Evolutionary conservation across 2,797 vertebrate species (phyloP), one percentile per base, ranked within the genome.

Genomic region (Eleutherodactylus coqui): DNA sequence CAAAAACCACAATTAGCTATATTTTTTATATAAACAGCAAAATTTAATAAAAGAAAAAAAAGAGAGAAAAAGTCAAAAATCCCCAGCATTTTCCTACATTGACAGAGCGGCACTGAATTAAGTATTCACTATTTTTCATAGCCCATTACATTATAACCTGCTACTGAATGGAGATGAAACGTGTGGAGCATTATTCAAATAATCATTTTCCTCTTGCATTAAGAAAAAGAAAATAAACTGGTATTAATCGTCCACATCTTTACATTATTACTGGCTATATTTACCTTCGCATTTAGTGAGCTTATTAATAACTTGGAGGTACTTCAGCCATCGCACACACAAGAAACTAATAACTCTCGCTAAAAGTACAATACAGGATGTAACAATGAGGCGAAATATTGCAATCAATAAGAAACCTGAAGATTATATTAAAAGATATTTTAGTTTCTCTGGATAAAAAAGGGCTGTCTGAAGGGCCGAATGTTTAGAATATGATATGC

Each of bases 361-460:
- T 14, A 69, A 60, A 62, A 77, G 53, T 62, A 87, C 82, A 87
- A 87, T 87, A 55, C 76, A 75, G 43, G 43, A 72, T 24, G 60
- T 45, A 86, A 87, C 86, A 87, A 87, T 87, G 82, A 80, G 82
- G 55, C 60, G 36, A 79, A 83, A 60, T 64, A 84, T 73, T 64
- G 86, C 82, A 84, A 79, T 87, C 86, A 87, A 84, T 87, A 79
- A 84, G 45, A 80, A 79, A 87, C 82, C 82, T 75, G 43, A 64
- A 87, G 82, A 87, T 87, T 84, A 64, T 87, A 87, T 84, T 87
- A 87, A 87, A 84, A 87, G 86, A 87, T 87, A 87, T 75, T 78
- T 73, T 60, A 27, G 47, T 79, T 87, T 84, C 32, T 62, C 76
- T 24, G 64, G 43, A 73, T 81, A 83, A 82, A 87, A 78, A 87